Conservation (phyloP, 2,888 invertebrate species). For the Aleiodes leptofemur region DNA sequence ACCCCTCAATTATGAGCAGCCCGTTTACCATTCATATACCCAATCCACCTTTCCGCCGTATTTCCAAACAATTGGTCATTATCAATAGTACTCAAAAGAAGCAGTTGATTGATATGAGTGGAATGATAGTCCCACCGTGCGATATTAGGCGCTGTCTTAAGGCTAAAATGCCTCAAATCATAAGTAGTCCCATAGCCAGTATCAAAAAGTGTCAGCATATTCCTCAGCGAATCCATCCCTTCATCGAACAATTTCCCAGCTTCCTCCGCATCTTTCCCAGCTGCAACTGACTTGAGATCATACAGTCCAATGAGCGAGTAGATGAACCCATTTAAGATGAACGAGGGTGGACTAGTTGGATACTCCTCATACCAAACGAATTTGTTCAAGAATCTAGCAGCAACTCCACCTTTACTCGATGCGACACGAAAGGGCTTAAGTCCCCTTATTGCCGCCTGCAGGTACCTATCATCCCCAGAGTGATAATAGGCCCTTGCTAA, state of each 20-base stretch:
- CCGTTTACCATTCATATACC: constrained; percentile 95
- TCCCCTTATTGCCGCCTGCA: constrained; percentile 89
- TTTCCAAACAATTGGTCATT: constrained; percentile 87
- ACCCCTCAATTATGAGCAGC: constrained; percentile 90
- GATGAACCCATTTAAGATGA: constrained; percentile 98
- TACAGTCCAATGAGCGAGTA: constrained; percentile 97
- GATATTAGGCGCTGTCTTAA: constrained; percentile 93
- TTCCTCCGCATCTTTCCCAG: constrained; percentile 82
- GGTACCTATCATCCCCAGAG: constrained; percentile 86
- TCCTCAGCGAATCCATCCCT: constrained; percentile 91
- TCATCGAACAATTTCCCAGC: constrained; percentile 87
- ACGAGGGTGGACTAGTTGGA: constrained; percentile 95
- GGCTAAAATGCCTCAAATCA: constrained; percentile 94
- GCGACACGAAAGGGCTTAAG: constrained; percentile 86
- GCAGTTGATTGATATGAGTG: constrained; percentile 96
- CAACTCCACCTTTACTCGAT: constrained; percentile 87
- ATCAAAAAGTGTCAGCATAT: constrained; percentile 92
- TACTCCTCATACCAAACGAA: constrained; percentile 99
- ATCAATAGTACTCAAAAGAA: constrained; percentile 91
- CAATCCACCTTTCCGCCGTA: constrained; percentile 94
- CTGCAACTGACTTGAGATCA: constrained; percentile 91
- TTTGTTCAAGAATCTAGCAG: constrained; percentile 89
- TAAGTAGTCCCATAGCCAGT: constrained; percentile 97
- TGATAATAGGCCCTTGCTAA: constrained; percentile 92
- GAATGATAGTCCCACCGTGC: constrained; percentile 99